phyloP scores from a whole-genome alignment of 2,113 vertebrate species.

The Pelecanoides urinatrix region DNA sequence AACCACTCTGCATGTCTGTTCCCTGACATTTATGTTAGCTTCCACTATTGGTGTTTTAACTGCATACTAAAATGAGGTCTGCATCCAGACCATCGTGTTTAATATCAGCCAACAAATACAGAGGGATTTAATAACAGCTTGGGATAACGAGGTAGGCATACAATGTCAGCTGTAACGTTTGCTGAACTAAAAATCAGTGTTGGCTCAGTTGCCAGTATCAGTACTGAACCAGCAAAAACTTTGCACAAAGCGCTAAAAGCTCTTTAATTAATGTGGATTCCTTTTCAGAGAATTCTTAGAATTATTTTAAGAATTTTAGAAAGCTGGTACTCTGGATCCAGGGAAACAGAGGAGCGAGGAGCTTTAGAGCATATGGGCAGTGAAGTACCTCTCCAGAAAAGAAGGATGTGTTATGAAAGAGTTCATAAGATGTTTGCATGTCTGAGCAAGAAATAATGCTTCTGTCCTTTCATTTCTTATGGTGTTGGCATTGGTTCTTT shows the following conservation, averaged over 20 bases:
- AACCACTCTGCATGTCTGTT: rapidly evolving
- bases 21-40: rapidly evolving
- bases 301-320: not conserved
- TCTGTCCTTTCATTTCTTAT: not conserved
- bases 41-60: not conserved
- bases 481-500: not conserved
- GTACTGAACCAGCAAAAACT: not conserved
- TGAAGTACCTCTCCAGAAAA: not conserved
- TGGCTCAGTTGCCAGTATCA: not conserved
- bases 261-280: not conserved
- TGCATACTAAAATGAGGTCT: not conserved
- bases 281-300: not conserved
- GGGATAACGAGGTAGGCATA: rapidly evolving
- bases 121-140: too few relatives aligned
- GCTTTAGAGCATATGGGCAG: not conserved
- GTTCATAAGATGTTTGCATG: not conserved
- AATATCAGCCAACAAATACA: not conserved
- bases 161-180: not conserved
- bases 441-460: not conserved
- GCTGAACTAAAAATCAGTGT: not conserved
- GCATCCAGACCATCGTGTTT: rapidly evolving
- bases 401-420: not conserved
- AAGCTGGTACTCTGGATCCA: not conserved
- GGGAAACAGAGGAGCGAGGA: not conserved
- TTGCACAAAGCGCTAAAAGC: not conserved